Evolutionary conservation across 2,113 vertebrate species (phyloP).

Genomic region (Oryzias woworae): DNA sequence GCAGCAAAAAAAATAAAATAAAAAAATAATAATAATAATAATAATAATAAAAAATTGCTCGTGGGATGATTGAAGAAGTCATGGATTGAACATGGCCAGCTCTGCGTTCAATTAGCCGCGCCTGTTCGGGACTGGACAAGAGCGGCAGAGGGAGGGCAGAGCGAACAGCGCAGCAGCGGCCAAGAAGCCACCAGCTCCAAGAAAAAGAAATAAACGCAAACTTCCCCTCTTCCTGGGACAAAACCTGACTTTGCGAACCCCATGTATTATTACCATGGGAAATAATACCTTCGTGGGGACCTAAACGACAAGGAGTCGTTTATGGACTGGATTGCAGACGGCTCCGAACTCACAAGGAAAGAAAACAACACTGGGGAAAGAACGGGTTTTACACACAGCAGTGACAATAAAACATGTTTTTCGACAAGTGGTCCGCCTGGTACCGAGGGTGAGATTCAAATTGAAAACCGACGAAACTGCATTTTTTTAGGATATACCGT

Average conservation of each 20-base stretch:
- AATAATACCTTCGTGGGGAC: constrained; percentile 11
- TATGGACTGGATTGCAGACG: constrained; percentile 37
- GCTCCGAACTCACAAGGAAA: constrained; percentile 69
- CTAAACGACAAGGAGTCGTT: constrained; percentile 22
- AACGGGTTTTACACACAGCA: constrained; percentile 71
- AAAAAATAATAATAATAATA: too few relatives aligned
- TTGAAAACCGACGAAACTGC: constrained; percentile 5
- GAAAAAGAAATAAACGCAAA: constrained; percentile 66
- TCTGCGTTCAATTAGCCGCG: constrained; percentile 74
- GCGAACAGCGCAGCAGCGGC: constrained; percentile 62
- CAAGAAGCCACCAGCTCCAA: constrained; percentile 58
- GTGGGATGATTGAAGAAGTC: constrained; percentile 57
- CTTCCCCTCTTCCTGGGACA: constrained; percentile 41
- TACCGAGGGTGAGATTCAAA: constrained; percentile 53
- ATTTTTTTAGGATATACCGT: constrained; percentile 12
- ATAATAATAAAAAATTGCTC: too few relatives aligned
- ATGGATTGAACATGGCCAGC: constrained; percentile 46
- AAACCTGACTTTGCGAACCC: constrained; percentile 31
- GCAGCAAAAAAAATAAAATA: too few relatives aligned
- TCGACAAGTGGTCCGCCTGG: constrained; percentile 71
- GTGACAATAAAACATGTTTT: constrained; percentile 82
- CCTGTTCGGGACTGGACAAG: constrained; percentile 62
- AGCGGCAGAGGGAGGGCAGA: constrained; percentile 64
- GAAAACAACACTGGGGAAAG: constrained; percentile 72
- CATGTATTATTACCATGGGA: constrained; percentile 16